Conservation (phyloP, 1,140 invertebrate species). For the Vollenhovia emeryi region DNA sequence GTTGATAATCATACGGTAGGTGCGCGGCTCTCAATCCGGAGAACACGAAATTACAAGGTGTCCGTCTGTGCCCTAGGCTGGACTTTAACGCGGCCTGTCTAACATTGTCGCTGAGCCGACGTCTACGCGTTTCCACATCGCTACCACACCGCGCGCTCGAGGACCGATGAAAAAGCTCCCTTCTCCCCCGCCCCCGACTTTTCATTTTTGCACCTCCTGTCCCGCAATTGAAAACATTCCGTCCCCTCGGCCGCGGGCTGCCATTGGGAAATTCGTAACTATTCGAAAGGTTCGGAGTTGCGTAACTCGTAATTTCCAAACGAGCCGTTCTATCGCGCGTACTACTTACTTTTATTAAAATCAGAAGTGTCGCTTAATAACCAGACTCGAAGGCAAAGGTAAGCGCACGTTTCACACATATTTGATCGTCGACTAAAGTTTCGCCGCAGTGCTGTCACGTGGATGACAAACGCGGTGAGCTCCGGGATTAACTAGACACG, state of each 20-base stretch:
- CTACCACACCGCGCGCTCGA: conserved; percentile 36
- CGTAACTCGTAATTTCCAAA: not conserved
- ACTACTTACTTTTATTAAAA: not conserved
- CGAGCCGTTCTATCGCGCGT: not conserved
- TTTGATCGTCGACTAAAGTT: not conserved
- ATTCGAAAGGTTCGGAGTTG: not conserved
- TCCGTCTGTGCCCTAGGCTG: conserved; percentile 50
- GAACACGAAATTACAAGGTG: conserved; percentile 56
- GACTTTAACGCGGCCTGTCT: conserved; percentile 45
- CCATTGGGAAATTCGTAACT: not conserved
- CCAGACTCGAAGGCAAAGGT: not conserved
- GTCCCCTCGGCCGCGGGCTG: not conserved
- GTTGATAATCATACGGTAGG: conserved; percentile 59
- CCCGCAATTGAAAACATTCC: conserved; percentile 22
- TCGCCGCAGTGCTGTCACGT: not conserved
- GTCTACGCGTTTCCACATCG: conserved; percentile 46
- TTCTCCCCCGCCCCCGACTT: too few species aligned
- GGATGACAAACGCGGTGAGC: not conserved
- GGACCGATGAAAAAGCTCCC: conserved; percentile 1
- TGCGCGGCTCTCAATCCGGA: conserved; percentile 55
- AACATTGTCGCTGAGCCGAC: conserved; percentile 54
- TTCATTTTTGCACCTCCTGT: not conserved
- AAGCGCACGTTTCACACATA: not conserved
- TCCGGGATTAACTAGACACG: not conserved
- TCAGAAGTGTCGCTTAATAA: not conserved